Conservation (phyloP, 2,113 vertebrate genomes). For the Rhodinocichla rosea region DNA sequence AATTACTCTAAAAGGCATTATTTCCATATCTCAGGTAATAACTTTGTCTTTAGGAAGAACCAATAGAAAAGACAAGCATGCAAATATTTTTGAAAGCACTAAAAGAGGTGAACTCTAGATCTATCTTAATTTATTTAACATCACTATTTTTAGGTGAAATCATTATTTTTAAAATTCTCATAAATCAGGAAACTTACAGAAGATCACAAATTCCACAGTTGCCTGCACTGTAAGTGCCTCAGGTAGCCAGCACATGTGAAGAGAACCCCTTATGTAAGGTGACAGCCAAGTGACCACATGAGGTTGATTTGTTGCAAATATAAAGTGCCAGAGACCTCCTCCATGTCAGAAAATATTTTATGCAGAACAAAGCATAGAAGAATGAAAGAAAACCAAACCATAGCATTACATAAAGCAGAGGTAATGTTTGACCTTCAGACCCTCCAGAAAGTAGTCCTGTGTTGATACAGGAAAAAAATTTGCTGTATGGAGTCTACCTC, state of each 20-base stretch:
- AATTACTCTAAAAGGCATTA: background rate
- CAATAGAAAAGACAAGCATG: background rate
- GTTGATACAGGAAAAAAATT: background rate
- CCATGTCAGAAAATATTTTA: background rate
- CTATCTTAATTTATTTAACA: background rate
- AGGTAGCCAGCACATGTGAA: background rate
- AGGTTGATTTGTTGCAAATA: background rate
- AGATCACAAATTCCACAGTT: background rate
- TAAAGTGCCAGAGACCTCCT: background rate
- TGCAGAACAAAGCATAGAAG: background rate
- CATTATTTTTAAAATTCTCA: background rate
- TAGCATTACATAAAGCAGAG: background rate
- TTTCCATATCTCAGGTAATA: background rate
- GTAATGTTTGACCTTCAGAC: background rate
- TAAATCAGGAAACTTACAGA: background rate
- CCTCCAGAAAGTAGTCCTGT: background rate
- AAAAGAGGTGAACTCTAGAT: background rate
- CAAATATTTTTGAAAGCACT: background rate
- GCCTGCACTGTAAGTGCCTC: background rate
- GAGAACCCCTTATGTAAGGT: background rate
- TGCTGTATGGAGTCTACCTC: background rate
- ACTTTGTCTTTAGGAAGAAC: background rate
- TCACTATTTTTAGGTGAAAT: background rate
- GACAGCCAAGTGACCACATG: background rate
- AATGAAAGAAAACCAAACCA: background rate